Base-by-base conservation (phyloP, 2,888 invertebrate species). In the Choristoneura rosaceana region DNA sequence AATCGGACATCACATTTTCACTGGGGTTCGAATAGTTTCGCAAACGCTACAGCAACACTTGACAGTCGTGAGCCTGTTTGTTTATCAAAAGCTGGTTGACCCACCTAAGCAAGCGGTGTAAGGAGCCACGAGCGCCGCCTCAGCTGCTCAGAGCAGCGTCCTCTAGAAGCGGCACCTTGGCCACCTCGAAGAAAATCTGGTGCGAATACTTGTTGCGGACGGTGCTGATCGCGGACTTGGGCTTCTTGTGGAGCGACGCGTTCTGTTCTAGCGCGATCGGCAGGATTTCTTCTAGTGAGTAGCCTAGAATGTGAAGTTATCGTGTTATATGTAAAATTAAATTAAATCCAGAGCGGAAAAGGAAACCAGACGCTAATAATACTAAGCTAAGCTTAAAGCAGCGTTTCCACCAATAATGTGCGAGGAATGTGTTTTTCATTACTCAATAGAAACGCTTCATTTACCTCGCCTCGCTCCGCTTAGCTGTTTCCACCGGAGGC, bases 201-300 rank as follows among this genome's bases (percentile, higher is more conserved):
- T 99, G 99, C 4, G 98, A 98, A 89, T 99, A 99, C 93, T 99
- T 99, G 89, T 97, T 98, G 78, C 97, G 95, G 69, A 99, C 97
- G 43, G 99, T 98, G 92, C 96, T 96, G 78, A 98, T 95, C 74
- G 97, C 96, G 45, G 96, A 95, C 83, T 96, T 96, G n/a, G 96
- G 96, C 82, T 96, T 97, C 82, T 96, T 95, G 82, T 96, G 96
- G 2, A 99, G 93, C 74, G 96, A 95, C 45, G 95, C 95, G 92
- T 99, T 98, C 67, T 98, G 95, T 15, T 95, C 90, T 25, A 95
- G 85, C n/a, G 96, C 96, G 60, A 97, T 94, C 34, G 96, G 95
- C 61, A 95, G 95, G 81, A 99, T 95, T 12, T 99, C 97, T 38
- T 95, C 92, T 61, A 97, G 82, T 78, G 95, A 94, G 89, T 98